Evolutionary conservation across 37 sponge, comb jelly and placozoan genomes (phyloP), one percentile per base, ranked within the genome.

Genomic region (Hormiphora californensis): DNA sequence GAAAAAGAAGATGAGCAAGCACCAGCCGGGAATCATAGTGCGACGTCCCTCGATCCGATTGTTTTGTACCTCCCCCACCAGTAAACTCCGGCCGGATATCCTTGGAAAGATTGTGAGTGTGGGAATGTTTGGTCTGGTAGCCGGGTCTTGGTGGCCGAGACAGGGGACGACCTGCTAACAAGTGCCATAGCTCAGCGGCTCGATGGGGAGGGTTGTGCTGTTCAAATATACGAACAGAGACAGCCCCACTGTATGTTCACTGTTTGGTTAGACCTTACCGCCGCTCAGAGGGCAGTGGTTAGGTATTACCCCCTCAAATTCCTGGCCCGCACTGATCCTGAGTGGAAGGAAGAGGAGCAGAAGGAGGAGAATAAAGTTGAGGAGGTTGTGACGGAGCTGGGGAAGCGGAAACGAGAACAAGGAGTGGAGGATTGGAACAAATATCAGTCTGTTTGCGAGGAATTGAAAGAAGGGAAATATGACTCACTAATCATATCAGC

Each of bases 401-500:
- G 35, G 41, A 73, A 73, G 22, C 32, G 81, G 46, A 73, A 33
- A 40, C 12, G 36, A 40, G 35, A 73, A 3, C 46, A 19, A 11
- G 17, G 21, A 17, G 3, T 19, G 8, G 44, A 43, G 8, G 38
- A 73, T 9, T 73, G 40, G 1, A 22, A 27, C 40, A 22, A 73
- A 36, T 73, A 40, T 41, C 1, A 27, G 28, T 27, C 81, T 27
- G 46, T 39, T 40, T 41, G 21, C 12, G 32, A 27, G 35, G 4
- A 3, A 22, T 46, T 73, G 1, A 73, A 73, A 73, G 21, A 23
- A 3, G 81, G 23, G 43, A 73, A 73, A 3, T 73, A 43, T 73
- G 81, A 73, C 35, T 43, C 46, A n/a, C 81, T 73, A 4, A 36
- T 73, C 8, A 73, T 73, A n/a, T 73, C 81, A 73, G 81, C 81